These are phyloP conservation scores for Gymnocephalus cernua DNA, from an alignment of 2,113 vertebrate species.

Conservation along the genomic window DNA sequence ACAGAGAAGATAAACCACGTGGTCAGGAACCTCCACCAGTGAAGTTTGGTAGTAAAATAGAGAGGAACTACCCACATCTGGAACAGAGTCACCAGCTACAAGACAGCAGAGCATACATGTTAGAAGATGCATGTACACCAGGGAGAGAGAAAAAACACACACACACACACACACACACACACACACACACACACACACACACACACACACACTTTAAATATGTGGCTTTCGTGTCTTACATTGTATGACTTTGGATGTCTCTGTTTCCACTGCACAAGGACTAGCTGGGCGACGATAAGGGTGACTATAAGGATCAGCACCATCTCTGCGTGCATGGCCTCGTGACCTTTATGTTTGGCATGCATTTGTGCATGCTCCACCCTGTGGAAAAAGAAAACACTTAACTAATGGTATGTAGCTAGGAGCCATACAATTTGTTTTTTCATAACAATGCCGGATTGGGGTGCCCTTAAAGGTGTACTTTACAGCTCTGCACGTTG, in stretches of 20 bases:
- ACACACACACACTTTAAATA: neutral
- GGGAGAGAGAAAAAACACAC: neutral
- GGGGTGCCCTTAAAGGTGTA: neutral
- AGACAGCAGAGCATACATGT: conserved; percentile 42
- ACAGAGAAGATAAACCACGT: conserved; percentile 96
- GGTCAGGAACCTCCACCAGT: conserved; percentile 97
- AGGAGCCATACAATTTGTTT: neutral
- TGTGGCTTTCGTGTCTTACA: conserved; percentile 82
- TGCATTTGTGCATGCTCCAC: conserved; percentile 97
- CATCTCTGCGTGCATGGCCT: conserved; percentile 99
- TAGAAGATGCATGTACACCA: conserved; percentile 2
- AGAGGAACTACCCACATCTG: conserved; percentile 99
- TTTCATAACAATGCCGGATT: conserved; percentile 1
- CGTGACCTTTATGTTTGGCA: conserved; percentile 96
- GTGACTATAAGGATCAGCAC: conserved; percentile 98
- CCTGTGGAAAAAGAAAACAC: conserved; percentile 80
- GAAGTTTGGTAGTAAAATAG: conserved; percentile 98
- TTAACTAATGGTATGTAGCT: neutral
- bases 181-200: neutral
- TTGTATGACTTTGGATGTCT: conserved; percentile 97
- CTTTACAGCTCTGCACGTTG: neutral
- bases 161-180: neutral
- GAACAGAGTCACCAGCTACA: conserved; percentile 97
- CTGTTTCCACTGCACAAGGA: conserved; percentile 99
- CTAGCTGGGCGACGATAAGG: conserved; percentile 94